Conservation (phyloP, 2,888 invertebrate genomes). For the Polyommatus icarus region DNA sequence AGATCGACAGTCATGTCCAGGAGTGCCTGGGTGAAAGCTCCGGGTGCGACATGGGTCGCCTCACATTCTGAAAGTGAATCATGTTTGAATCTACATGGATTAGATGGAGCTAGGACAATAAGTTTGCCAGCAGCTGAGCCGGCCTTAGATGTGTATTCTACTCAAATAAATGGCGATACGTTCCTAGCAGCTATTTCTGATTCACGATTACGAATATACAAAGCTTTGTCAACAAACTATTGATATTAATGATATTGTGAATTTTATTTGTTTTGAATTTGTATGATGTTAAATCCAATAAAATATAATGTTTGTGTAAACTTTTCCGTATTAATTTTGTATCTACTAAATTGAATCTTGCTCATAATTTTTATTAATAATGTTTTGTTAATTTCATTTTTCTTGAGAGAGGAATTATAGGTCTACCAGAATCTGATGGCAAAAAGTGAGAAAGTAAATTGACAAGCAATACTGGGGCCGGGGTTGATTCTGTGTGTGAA, state of each 20-base stretch:
- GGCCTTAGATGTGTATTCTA: slow-evolving; percentile 84
- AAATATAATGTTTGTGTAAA: slow-evolving; percentile 10
- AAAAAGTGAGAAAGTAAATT: too few species aligned
- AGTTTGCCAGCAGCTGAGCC: slow-evolving; percentile 83
- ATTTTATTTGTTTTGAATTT: slow-evolving; percentile 27
- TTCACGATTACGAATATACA: slow-evolving; percentile 83
- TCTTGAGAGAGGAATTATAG: not conserved
- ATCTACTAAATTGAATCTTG: not conserved
- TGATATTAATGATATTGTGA: slow-evolving; percentile 42
- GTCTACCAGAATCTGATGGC: too few species aligned
- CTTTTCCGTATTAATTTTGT: slow-evolving; percentile 2
- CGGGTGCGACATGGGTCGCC: slow-evolving; percentile 83
- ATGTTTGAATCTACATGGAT: slow-evolving; percentile 83
- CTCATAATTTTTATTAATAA: too few species aligned
- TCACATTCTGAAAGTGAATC: slow-evolving; percentile 88
- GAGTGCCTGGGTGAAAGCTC: slow-evolving; percentile 80
- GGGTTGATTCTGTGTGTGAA: too few species aligned
- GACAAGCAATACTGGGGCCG: too few species aligned
- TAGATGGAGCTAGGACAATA: slow-evolving; percentile 67
- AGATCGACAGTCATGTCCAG: slow-evolving; percentile 84
- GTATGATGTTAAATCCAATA: not conserved
- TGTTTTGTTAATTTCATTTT: not conserved
- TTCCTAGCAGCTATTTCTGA: slow-evolving; percentile 84
- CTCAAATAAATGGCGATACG: slow-evolving; percentile 74
- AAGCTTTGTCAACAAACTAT: slow-evolving; percentile 59